Evolutionary conservation across 2,113 vertebrate species (phyloP).

Genomic region (Phodopus roborovskii): DNA sequence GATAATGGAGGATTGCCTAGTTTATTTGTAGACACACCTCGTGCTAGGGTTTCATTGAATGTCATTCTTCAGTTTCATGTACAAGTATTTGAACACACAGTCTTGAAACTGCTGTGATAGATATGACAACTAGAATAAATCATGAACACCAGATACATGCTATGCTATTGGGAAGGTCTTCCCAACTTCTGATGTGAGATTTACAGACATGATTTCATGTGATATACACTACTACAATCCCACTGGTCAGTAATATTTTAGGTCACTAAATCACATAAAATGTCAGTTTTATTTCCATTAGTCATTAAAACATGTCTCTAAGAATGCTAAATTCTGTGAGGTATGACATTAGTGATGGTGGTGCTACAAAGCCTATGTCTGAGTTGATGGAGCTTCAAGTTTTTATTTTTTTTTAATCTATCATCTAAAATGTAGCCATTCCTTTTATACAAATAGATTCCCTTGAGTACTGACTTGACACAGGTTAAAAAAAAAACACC

Average conservation of each 20-base stretch:
- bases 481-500: too few species aligned
- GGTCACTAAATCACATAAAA: not conserved
- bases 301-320: not conserved
- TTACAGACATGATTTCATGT: not conserved
- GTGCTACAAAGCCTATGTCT: not conserved
- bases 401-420: not conserved
- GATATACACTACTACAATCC: not conserved
- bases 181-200: not conserved
- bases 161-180: not conserved
- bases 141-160: not conserved
- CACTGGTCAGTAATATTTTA: not conserved
- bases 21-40: not conserved
- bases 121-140: not conserved
- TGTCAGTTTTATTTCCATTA: conserved; percentile 7
- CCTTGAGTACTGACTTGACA: not conserved
- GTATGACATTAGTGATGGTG: too few species aligned
- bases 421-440: accelerated
- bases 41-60: not conserved
- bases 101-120: not conserved
- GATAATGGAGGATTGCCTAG: not conserved
- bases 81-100: not conserved
- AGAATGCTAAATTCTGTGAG: not conserved
- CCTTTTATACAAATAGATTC: not conserved
- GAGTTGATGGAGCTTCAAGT: not conserved
- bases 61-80: not conserved